phyloP scores from a whole-genome alignment of 2,113 vertebrate species.

The Narcine bancroftii region DNA sequence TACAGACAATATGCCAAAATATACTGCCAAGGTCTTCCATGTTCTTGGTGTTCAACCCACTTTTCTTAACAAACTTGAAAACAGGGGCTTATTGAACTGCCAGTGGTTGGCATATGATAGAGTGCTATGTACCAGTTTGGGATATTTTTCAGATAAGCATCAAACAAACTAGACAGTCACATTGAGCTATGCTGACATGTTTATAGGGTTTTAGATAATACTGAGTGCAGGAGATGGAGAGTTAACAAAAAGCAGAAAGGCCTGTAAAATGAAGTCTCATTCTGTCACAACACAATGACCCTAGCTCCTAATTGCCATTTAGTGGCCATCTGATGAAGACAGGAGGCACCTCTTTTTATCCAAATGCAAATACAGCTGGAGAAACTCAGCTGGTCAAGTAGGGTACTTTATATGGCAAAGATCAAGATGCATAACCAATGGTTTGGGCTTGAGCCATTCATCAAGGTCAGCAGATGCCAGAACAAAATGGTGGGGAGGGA shows the following conservation, averaged over 20 bases:
- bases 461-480: too few relatives aligned
- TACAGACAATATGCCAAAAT: neutral
- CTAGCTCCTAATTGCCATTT: neutral
- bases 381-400: too few relatives aligned
- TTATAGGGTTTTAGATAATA: neutral
- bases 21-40: neutral
- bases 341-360: neutral
- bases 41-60: neutral
- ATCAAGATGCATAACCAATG: too few relatives aligned
- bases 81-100: neutral
- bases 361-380: too few relatives aligned
- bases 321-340: neutral
- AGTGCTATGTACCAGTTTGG: too few relatives aligned
- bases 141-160: neutral
- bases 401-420: too few relatives aligned
- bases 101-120: neutral
- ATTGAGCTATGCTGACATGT: neutral
- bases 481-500: too few relatives aligned
- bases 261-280: neutral
- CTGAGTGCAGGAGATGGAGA: neutral
- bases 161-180: neutral
- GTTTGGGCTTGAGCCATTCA: too few relatives aligned
- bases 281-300: too few relatives aligned
- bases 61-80: conserved; percentile 2
- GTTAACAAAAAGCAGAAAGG: neutral